Evolutionary conservation across 1,140 invertebrate species (phyloP).

Genomic region (Sweltsa coloradensis): DNA sequence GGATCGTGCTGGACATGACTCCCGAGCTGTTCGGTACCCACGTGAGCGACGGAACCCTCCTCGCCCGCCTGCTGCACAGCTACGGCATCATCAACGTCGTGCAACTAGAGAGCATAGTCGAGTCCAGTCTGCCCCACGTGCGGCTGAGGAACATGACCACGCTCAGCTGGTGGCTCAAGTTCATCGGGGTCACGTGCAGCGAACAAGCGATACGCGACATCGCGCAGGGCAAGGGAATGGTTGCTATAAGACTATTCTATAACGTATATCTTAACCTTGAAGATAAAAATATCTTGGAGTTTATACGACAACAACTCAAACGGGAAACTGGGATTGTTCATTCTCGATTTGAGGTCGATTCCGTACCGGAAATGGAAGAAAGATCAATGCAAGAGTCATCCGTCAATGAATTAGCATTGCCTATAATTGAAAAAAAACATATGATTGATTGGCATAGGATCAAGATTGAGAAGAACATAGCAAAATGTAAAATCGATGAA

Average conservation of each 20-base stretch:
- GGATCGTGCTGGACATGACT: too few relatives aligned
- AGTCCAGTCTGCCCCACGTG: slow-evolving; percentile 29
- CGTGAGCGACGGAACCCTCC: slow-evolving; percentile 29
- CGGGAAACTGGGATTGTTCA: slow-evolving; percentile 27
- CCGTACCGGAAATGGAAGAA: slow-evolving; percentile 29
- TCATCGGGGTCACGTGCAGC: slow-evolving; percentile 33
- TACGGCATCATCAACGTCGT: slow-evolving; percentile 31
- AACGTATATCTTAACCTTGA: slow-evolving; percentile 43
- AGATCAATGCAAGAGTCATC: slow-evolving; percentile 20
- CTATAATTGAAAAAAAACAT: slow-evolving; percentile 31
- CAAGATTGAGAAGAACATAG: slow-evolving; percentile 30
- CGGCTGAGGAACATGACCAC: slow-evolving; percentile 36
- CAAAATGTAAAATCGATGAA: slow-evolving; percentile 17
- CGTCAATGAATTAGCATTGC: slow-evolving; percentile 24
- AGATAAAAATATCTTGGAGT: slow-evolving; percentile 36
- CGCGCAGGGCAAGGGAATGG: slow-evolving; percentile 33
- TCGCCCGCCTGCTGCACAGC: slow-evolving; percentile 29
- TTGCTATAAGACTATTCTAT: slow-evolving; percentile 40
- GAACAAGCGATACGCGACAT: slow-evolving; percentile 35
- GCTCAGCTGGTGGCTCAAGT: slow-evolving; percentile 34
- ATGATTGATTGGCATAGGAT: slow-evolving; percentile 39
- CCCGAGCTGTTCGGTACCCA: too few relatives aligned
- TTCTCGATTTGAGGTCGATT: too few relatives aligned
- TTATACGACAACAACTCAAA: slow-evolving; percentile 36
- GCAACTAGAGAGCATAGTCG: slow-evolving; percentile 23